Conservation (phyloP, 2,113 vertebrate genomes). For the Argyrosomus japonicus region DNA sequence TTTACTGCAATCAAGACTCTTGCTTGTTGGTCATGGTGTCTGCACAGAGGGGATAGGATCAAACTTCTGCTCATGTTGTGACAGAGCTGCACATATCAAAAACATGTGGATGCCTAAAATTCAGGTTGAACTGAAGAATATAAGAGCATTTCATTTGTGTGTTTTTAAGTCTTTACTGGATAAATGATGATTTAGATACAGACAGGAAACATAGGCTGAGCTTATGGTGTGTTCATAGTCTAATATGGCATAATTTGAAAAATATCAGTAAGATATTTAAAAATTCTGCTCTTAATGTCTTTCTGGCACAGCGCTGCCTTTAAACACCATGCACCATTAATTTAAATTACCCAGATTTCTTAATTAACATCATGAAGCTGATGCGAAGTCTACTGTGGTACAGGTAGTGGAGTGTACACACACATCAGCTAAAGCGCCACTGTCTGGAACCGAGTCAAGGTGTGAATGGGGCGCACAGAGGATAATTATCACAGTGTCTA, state of each 20-base stretch:
- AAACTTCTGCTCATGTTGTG: background rate
- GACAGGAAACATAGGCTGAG: background rate
- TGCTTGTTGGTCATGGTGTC: background rate
- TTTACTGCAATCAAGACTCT: background rate
- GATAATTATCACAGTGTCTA: slow-evolving; percentile 57
- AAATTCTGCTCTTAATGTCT: background rate
- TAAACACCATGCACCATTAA: background rate
- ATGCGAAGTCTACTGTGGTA: background rate
- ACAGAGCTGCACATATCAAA: background rate
- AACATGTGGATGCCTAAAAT: background rate
- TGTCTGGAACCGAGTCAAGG: slow-evolving; percentile 23
- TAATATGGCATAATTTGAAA: background rate
- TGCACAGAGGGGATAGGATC: background rate
- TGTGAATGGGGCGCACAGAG: slow-evolving; percentile 44
- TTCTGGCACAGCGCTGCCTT: background rate
- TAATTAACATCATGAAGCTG: background rate
- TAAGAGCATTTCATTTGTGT: background rate
- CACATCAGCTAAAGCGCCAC: slow-evolving; percentile 16
- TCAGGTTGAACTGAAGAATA: background rate
- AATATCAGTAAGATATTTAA: background rate
- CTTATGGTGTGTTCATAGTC: background rate
- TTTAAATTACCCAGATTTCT: background rate
- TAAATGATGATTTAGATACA: background rate
- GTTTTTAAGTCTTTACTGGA: background rate
- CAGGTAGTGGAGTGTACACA: background rate